phyloP scores from a whole-genome alignment of 2,797 vertebrate genomes.

The Mico argentatus region DNA sequence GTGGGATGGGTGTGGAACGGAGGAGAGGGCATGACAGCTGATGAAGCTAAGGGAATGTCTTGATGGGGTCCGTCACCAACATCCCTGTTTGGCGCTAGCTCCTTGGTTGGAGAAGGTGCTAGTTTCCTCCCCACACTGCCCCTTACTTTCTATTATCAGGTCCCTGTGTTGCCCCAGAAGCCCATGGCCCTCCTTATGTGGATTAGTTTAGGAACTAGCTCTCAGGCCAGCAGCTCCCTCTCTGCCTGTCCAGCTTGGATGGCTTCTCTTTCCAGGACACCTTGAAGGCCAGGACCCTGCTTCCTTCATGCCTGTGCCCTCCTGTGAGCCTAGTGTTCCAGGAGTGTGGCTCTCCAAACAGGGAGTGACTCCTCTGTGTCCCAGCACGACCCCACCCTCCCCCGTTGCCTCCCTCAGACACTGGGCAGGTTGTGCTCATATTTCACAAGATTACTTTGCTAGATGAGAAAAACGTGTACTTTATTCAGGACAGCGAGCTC shows the following conservation, averaged over 20 bases:
- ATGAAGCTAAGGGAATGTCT: not conserved
- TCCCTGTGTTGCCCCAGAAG: not conserved
- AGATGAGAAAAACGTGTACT: conserved; percentile 67
- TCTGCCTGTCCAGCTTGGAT: not conserved
- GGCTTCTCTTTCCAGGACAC: not conserved
- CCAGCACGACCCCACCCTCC: not conserved
- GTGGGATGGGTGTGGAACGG: not conserved
- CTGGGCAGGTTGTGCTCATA: not conserved
- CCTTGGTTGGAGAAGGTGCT: not conserved
- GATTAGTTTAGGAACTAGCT: not conserved
- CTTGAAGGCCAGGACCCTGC: not conserved
- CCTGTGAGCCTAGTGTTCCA: not conserved
- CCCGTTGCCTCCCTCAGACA: too few species aligned
- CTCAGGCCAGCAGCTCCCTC: not conserved
- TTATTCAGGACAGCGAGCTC: not conserved
- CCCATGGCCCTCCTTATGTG: not conserved
- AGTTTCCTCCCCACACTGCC: not conserved
- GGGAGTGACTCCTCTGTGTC: not conserved
- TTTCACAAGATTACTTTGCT: conserved; percentile 21
- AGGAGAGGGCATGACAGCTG: not conserved
- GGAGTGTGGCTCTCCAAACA: not conserved
- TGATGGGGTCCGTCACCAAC: not conserved
- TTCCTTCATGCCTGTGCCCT: not conserved
- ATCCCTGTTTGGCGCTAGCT: not conserved
- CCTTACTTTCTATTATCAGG: not conserved